Evolutionary conservation across 2,113 vertebrate genomes (phyloP).

Genomic region (Puma concolor): DNA sequence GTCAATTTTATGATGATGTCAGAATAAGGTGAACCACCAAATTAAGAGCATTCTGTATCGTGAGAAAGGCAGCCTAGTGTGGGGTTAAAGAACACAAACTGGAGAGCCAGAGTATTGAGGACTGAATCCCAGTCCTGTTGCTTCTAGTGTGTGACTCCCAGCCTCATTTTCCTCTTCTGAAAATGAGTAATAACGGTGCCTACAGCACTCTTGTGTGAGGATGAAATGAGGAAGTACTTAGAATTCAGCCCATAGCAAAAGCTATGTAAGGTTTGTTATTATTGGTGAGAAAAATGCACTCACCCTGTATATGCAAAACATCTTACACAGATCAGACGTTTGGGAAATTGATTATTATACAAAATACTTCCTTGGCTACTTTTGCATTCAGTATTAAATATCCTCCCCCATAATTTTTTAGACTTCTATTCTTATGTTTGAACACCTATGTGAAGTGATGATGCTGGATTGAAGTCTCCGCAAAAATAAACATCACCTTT

Average conservation of each 20-base stretch:
- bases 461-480: not conserved
- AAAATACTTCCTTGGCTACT: not conserved
- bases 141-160: not conserved
- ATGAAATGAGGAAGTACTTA: not conserved
- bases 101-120: no score
- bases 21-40: not conserved
- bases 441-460: not conserved
- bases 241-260: not conserved
- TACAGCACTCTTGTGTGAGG: not conserved
- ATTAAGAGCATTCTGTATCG: not conserved
- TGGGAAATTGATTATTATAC: not conserved
- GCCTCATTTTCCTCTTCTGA: not conserved
- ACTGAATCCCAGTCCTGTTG: not conserved
- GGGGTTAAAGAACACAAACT: rapidly evolving
- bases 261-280: not conserved
- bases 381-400: not conserved
- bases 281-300: not conserved
- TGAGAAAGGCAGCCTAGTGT: not conserved
- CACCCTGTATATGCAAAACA: rapidly evolving
- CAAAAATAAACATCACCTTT: not conserved
- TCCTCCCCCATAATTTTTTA: not conserved
- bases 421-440: not conserved
- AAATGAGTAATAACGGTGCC: not conserved
- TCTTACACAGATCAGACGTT: not conserved
- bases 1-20: not conserved